Conservation (phyloP, 2,113 vertebrate genomes). For the Eurypyga helias region DNA sequence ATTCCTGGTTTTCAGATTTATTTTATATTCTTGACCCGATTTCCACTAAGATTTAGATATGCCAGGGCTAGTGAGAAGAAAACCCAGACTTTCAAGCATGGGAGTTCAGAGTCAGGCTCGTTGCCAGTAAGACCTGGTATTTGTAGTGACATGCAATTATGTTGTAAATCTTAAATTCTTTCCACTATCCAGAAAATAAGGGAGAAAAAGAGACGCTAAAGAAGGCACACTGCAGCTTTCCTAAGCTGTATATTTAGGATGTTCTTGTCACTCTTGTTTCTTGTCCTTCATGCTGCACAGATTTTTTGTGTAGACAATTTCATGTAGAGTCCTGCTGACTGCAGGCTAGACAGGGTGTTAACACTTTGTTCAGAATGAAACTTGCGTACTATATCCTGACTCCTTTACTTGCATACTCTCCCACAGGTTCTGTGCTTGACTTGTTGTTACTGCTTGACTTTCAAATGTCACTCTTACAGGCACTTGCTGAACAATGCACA, state of each 20-base stretch:
- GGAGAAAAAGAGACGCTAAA: not conserved
- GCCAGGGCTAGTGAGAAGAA: not conserved
- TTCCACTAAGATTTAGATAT: not conserved
- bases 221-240: not conserved
- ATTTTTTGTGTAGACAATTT: not conserved
- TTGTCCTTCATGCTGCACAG: rapidly evolving
- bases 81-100: not conserved
- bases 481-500: not conserved
- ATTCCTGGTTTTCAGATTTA: not conserved
- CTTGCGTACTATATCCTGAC: rapidly evolving
- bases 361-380: not conserved
- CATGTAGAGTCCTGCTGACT: not conserved
- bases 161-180: not conserved
- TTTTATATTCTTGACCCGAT: not conserved
- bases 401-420: not conserved
- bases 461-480: not conserved
- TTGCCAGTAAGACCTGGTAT: not conserved
- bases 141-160: not conserved
- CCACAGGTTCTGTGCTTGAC: not conserved
- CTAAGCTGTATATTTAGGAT: not conserved
- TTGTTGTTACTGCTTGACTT: not conserved
- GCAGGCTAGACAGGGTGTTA: not conserved
- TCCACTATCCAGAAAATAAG: not conserved
- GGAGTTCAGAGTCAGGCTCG: not conserved
- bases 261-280: not conserved